Conservation (phyloP, 2,797 vertebrate species). For the Agapornis canus region DNA sequence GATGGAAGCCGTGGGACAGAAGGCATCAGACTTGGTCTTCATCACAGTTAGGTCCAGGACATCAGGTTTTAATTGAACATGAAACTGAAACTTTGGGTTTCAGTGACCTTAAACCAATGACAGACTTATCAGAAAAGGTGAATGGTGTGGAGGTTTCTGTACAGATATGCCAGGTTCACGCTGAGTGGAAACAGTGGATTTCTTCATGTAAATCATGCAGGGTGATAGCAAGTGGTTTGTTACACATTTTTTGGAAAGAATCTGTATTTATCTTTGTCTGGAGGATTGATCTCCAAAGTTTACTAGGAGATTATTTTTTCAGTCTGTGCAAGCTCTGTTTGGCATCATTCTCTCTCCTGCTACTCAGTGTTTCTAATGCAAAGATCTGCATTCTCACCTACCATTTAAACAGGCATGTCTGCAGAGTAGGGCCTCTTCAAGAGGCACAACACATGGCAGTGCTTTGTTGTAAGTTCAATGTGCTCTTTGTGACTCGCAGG, state of each 20-base stretch:
- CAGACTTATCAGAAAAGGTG: background rate
- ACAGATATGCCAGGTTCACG: background rate
- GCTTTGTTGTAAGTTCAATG: constrained; percentile 13
- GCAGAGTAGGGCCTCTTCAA: background rate
- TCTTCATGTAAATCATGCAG: background rate
- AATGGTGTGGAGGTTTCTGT: background rate
- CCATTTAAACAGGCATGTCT: background rate
- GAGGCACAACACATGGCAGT: background rate
- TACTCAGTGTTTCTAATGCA: background rate
- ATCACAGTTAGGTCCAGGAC: background rate
- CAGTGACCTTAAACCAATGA: background rate
- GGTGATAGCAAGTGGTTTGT: background rate
- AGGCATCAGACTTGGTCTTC: background rate
- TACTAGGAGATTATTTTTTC: background rate
- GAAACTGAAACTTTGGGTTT: background rate
- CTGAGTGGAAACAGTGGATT: background rate
- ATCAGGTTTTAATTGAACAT: background rate
- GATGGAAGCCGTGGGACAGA: background rate
- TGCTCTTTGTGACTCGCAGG: background rate
- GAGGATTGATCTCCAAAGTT: background rate
- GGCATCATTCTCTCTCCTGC: background rate
- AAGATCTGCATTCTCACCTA: background rate
- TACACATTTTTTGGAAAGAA: background rate
- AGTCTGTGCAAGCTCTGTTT: background rate
- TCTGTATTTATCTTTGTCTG: background rate